Conservation (phyloP, 2,113 vertebrate genomes). For the Alouatta palliata region DNA sequence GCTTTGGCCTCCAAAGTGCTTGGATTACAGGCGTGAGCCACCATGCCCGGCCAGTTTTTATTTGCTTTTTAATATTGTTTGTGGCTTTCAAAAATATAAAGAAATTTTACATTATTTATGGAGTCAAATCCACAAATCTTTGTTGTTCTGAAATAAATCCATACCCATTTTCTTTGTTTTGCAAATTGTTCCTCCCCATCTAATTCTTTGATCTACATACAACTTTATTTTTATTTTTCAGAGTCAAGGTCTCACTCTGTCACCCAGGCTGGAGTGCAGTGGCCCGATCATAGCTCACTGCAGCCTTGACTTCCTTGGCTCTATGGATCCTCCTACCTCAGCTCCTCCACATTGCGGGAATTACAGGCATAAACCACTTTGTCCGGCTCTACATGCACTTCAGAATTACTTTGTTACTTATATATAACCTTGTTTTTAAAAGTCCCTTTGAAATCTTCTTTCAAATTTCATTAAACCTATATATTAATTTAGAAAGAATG, state of each 20-base stretch:
- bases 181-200: neutral
- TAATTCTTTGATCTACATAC: neutral
- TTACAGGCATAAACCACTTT: too few species aligned
- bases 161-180: neutral
- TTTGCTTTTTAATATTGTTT: conserved; percentile 37
- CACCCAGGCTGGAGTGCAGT: too few species aligned
- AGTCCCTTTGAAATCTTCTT: neutral
- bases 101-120: neutral
- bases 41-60: neutral
- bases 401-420: neutral
- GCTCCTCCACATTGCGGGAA: too few species aligned
- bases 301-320: too few species aligned
- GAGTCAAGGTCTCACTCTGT: too few species aligned
- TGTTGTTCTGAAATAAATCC: neutral
- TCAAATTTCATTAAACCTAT: neutral
- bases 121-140: neutral
- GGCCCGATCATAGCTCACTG: too few species aligned
- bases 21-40: too few species aligned
- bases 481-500: conserved; percentile 23
- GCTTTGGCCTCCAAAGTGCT: too few species aligned
- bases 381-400: neutral
- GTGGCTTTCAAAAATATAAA: neutral
- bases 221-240: neutral
- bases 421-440: neutral
- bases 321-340: too few species aligned